A percentile compares a stretch with the other conserved stretches of the same genome.
Conservation (phyloP, 1,140 invertebrate species). For the Coptotermes formosanus region DNA sequence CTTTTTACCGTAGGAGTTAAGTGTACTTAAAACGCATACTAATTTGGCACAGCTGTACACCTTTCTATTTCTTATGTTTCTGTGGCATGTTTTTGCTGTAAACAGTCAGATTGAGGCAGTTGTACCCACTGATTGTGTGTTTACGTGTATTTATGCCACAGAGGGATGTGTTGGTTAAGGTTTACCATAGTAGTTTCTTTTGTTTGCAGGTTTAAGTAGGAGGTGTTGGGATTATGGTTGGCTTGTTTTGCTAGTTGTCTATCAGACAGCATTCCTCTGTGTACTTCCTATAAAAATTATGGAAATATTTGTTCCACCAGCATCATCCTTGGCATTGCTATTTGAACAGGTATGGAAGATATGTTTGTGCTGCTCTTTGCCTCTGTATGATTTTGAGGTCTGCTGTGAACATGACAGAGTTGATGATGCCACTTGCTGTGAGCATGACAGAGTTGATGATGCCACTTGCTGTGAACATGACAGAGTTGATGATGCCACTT, state of each 20-base stretch:
- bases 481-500: too few relatives aligned
- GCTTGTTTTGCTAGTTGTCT: constrained; percentile 47
- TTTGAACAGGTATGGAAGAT: constrained; percentile 59
- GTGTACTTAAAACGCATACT: too few relatives aligned
- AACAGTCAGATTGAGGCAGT: too few relatives aligned
- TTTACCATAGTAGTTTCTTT: neutral
- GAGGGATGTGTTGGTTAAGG: too few relatives aligned
- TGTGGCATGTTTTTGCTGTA: too few relatives aligned
- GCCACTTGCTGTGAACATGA: too few relatives aligned
- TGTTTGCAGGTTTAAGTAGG: neutral
- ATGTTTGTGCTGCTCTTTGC: neutral
- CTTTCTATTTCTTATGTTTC: too few relatives aligned
- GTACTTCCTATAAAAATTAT: constrained; percentile 54
- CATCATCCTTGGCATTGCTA: constrained; percentile 55
- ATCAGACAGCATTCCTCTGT: constrained; percentile 51
- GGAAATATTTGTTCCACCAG: constrained; percentile 57
- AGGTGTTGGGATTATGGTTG: constrained; percentile 52
- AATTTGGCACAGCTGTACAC: too few relatives aligned
- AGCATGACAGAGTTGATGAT: neutral
- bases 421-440: neutral
- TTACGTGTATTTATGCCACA: too few relatives aligned
- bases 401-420: neutral
- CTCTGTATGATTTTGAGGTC: neutral
- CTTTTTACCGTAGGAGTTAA: too few relatives aligned
- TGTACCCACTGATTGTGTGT: too few relatives aligned